A percentile compares a stretch with the other conserved stretches of the same genome.
phyloP scores from a whole-genome alignment of 2,797 vertebrate species.

The Arrhamphus sclerolepis region DNA sequence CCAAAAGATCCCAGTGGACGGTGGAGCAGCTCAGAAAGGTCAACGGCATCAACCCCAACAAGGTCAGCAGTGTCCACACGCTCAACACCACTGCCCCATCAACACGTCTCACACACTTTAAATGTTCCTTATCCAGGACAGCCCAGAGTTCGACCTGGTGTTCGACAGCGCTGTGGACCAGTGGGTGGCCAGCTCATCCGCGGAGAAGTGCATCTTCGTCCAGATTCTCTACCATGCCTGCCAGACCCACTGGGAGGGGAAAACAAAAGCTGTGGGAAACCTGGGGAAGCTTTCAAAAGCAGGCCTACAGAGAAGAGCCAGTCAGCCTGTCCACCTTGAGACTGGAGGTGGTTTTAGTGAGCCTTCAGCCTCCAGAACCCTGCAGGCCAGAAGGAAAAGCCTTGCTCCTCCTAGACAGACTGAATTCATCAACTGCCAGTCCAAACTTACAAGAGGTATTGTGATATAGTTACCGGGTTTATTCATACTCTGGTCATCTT shows the following conservation, averaged over 20 bases:
- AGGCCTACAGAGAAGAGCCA: conserved; percentile 8
- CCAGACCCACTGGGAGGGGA: conserved; percentile 86
- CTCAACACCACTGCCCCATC: not conserved
- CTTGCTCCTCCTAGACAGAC: conserved; percentile 73
- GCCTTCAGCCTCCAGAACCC: conserved; percentile 16
- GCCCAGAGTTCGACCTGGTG: conserved; percentile 90
- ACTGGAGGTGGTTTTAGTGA: conserved; percentile 1
- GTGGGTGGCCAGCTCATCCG: conserved; percentile 90
- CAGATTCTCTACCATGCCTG: conserved; percentile 92
- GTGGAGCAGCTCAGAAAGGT: conserved; percentile 92
- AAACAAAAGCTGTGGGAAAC: conserved; percentile 28
- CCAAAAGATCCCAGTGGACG: conserved; percentile 89
- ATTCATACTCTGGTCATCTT: not conserved
- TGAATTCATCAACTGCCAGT: conserved; percentile 93
- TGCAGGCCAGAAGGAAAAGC: conserved; percentile 59
- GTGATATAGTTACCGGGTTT: not conserved
- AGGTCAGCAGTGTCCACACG: conserved; percentile 76
- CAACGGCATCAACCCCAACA: conserved; percentile 90
- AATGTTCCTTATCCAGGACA: conserved; percentile 79
- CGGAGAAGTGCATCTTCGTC: conserved; percentile 94
- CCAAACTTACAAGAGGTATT: conserved; percentile 91
- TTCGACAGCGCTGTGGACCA: conserved; percentile 92
- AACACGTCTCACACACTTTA: not conserved
- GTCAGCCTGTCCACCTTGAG: not conserved
- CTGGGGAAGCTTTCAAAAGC: conserved; percentile 15